These are phyloP conservation scores for Tachuris rubrigastra DNA, from an alignment of 2,113 vertebrate species.

Conservation along the genomic window DNA sequence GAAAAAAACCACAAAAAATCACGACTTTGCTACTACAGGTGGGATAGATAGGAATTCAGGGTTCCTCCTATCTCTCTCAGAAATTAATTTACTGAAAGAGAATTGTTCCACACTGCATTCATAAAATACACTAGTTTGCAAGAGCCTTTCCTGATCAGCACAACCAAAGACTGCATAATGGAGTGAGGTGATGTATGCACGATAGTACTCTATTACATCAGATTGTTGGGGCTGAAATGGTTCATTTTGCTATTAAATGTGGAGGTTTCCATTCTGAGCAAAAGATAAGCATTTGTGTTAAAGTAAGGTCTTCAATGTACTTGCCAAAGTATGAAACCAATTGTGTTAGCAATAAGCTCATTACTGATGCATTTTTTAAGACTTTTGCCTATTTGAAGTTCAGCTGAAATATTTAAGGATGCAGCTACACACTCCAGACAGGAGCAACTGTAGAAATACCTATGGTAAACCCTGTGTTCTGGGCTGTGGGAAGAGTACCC, in stretches of 20 bases:
- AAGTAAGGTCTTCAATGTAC: not conserved
- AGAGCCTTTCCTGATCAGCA: not conserved
- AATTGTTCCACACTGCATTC: not conserved
- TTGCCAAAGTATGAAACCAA: not conserved
- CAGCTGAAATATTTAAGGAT: not conserved
- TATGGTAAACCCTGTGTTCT: fast-evolving
- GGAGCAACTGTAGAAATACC: not conserved
- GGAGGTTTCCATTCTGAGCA: not conserved
- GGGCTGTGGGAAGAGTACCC: not conserved
- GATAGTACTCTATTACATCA: not conserved
- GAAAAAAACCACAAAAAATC: not conserved
- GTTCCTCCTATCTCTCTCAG: not conserved
- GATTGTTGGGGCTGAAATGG: not conserved
- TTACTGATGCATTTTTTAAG: not conserved
- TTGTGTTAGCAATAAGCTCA: not conserved
- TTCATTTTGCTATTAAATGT: not conserved
- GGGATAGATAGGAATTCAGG: not conserved
- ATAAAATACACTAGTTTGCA: not conserved
- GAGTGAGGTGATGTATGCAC: not conserved
- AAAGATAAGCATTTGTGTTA: not conserved
- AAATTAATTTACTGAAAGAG: not conserved
- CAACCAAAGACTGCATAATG: not conserved
- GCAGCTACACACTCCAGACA: not conserved
- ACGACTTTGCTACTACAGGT: not conserved
- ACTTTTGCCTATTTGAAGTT: not conserved